Conservation (phyloP, 2,113 vertebrate genomes). For the Indicator maculatus region DNA sequence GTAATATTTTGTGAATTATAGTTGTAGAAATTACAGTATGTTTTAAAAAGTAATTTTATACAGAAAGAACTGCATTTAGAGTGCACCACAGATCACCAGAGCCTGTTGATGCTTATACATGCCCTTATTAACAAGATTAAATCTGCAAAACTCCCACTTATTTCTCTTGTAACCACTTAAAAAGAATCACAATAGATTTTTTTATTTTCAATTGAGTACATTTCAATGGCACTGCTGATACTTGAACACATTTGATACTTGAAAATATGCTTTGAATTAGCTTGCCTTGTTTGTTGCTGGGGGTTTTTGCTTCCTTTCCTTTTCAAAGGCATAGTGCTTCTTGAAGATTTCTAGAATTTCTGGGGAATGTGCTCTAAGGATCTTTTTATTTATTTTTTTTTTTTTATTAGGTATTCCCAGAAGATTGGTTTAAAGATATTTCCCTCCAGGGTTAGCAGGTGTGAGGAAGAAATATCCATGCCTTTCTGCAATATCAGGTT, state of each 20-base stretch:
- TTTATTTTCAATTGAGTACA: neutral
- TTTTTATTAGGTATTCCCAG: slow-evolving; percentile 49
- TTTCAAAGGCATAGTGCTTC: slow-evolving; percentile 48
- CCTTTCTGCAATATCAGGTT: slow-evolving; percentile 63
- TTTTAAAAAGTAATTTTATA: neutral
- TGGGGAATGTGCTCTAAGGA: slow-evolving; percentile 46
- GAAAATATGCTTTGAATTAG: slow-evolving; percentile 60
- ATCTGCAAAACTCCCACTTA: fast-evolving
- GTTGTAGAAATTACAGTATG: neutral
- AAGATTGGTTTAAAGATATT: slow-evolving; percentile 64
- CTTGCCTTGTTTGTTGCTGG: neutral
- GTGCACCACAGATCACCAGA: neutral
- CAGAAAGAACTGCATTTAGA: neutral
- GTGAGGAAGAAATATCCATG: slow-evolving; percentile 60
- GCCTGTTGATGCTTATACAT: neutral
- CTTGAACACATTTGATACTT: neutral
- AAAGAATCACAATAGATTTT: neutral
- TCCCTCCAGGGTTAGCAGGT: slow-evolving; percentile 69
- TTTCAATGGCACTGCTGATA: neutral
- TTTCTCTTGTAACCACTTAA: neutral
- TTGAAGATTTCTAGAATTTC: slow-evolving; percentile 59
- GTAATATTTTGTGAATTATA: neutral
- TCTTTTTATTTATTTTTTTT: neutral
- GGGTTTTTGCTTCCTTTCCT: slow-evolving; percentile 22
- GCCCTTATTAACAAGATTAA: neutral